Evolutionary conservation across 2,797 vertebrate species (phyloP).

Genomic region (Nothura maculosa): DNA sequence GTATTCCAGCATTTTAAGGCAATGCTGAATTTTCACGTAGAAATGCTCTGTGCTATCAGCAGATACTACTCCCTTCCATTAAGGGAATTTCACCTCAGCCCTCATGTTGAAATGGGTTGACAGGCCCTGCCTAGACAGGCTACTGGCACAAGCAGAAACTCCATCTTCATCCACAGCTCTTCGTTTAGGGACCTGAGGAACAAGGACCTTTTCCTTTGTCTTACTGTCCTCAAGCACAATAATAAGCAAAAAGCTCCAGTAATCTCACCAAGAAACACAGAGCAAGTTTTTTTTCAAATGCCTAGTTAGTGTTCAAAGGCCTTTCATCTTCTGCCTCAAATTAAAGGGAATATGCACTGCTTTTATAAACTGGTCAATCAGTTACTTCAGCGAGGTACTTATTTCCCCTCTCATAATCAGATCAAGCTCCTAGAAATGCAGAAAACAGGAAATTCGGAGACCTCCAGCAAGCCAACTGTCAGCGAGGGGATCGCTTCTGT

Average conservation of each 20-base stretch:
- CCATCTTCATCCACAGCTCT: not conserved
- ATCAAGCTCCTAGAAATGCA: slow-evolving; percentile 36
- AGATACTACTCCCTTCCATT: not conserved
- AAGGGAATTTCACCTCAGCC: not conserved
- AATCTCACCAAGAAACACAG: not conserved
- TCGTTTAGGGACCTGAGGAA: not conserved
- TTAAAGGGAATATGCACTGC: accelerated
- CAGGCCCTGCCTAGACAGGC: not conserved
- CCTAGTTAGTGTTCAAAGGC: not conserved
- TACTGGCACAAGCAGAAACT: not conserved
- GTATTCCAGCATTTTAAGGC: not conserved
- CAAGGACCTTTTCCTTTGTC: not conserved
- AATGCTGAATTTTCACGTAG: accelerated
- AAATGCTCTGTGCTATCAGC: not conserved
- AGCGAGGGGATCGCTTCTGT: slow-evolving; percentile 61
- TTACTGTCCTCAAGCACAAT: not conserved
- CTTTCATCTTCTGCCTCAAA: not conserved
- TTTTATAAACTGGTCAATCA: slow-evolving; percentile 22
- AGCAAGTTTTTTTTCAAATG: not conserved
- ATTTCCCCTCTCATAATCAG: slow-evolving; percentile 55
- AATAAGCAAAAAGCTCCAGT: not conserved
- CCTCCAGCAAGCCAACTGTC: slow-evolving; percentile 45
- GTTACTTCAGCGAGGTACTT: slow-evolving; percentile 59
- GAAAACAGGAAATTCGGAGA: slow-evolving; percentile 67
- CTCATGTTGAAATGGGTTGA: not conserved